Base-by-base conservation (phyloP, 64 coral and sea anemone species). In the Pocillopora damicornis region DNA sequence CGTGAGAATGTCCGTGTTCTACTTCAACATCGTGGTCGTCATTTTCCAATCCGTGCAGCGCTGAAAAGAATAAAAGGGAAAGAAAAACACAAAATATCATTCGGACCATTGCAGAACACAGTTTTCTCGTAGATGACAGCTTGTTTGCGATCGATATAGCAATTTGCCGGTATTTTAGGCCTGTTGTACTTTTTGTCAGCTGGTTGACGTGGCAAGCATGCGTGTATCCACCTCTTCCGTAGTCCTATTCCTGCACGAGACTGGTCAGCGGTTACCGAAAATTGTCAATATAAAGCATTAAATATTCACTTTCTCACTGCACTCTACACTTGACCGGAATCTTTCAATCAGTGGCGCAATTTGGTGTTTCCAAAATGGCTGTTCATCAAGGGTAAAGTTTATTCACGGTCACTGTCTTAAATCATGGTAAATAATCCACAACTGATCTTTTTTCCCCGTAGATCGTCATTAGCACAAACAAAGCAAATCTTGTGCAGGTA, bases 191-290 rank as follows among this genome's bases (percentile, higher is more conserved):
- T 85, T 15, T 34, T 90, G 77, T 80, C 94, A 97, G 94, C 94
- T 87, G 94, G 75, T 22, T 77, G 69, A 88, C 94, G 91, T 97
- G 91, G 94, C 88, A 88, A 79, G 88, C 87, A 97, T 95, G 94
- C 94, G 94, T 61, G 79, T 1, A 65, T 13, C 42, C 2, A 51
- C 7, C 42, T 51, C 42, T 7, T 4, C 42, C 2, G 7, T 51
- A 51, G 42, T 51, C 42, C 42, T 7, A 51, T 2, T 51, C 42
- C 42, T 1, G 3, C 3, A 51, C 42, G 42, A 51, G 42, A 51
- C 42, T 18, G 79, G 65, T 85, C 81, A 85, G 81, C 64, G 81
- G 81, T 85, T 72, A 57, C n/a, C 61, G 17, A 13, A 61, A 80
- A 80, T 61, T n/a, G 15, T 81, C 61, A 35, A 81, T 16, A 64